Percentiles rank a stretch among this genome's conserved stretches.
Conservation (phyloP, 2,888 invertebrate species). For the Neria commutata region DNA sequence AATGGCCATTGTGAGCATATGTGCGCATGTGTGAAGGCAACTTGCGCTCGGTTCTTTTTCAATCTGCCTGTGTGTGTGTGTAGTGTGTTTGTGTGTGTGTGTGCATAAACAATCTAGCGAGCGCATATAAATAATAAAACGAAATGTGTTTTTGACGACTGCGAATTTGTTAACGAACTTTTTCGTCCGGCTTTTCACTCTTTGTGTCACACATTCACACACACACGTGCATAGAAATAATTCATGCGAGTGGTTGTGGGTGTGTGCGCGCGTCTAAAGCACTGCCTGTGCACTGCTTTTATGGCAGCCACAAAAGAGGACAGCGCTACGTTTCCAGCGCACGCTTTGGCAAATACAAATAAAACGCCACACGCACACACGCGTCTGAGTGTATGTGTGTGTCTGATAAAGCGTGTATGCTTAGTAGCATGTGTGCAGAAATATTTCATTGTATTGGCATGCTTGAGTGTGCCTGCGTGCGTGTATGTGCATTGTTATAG, state of each 20-base stretch:
- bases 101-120: background rate
- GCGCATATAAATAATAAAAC: constrained; percentile 1
- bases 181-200: background rate
- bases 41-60: background rate
- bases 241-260: background rate
- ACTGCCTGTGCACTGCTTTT: background rate
- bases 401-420: background rate
- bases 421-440: background rate
- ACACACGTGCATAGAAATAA: background rate
- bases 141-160: constrained; percentile 1
- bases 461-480: background rate
- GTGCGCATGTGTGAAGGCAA: background rate
- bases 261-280: background rate
- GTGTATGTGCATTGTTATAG: too few relatives aligned
- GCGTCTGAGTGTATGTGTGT: background rate
- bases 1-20: background rate
- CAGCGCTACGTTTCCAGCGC: background rate
- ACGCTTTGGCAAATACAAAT: background rate
- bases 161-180: background rate
- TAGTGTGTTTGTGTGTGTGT: background rate
- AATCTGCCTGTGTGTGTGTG: background rate
- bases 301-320: background rate
- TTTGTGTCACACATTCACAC: background rate
- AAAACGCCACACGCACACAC: background rate
- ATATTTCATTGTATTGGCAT: too few relatives aligned